Conservation (phyloP, 2,797 vertebrate genomes). For the Hippopotamyrus pictus region DNA sequence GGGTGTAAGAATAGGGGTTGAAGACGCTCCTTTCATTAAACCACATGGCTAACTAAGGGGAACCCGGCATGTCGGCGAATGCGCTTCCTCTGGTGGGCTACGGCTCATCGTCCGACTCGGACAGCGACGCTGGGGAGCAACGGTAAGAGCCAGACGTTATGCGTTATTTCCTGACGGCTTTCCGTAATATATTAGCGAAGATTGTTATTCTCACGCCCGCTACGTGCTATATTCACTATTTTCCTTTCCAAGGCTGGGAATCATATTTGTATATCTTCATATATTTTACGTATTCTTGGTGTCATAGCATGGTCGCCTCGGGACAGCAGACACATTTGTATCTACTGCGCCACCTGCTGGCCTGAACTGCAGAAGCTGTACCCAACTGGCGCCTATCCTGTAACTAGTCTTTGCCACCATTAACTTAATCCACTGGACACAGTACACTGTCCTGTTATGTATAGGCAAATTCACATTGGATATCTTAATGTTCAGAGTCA, state of each 20-base stretch:
- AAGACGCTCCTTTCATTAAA: neutral
- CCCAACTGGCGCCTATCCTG: neutral
- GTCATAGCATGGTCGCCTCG: neutral
- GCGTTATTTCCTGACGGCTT: neutral
- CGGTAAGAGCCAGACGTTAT: constrained; percentile 1
- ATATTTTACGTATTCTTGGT: neutral
- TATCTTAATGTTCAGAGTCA: neutral
- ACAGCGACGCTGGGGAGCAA: constrained; percentile 53
- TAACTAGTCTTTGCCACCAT: neutral
- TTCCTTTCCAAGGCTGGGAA: neutral
- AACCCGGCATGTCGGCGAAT: neutral
- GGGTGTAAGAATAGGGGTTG: neutral
- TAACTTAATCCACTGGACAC: neutral
- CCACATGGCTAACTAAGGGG: neutral
- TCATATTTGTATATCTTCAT: neutral
- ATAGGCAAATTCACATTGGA: neutral
- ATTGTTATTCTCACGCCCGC: neutral
- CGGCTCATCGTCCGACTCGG: constrained; percentile 63
- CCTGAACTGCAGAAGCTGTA: neutral
- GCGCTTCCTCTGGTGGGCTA: constrained; percentile 68
- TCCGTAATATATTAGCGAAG: neutral
- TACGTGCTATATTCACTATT: neutral
- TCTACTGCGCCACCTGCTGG: neutral
- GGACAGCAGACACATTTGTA: neutral
- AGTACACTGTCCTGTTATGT: neutral